Base-by-base conservation (phyloP, 2,113 vertebrate species). In the Calidris pygmaea region DNA sequence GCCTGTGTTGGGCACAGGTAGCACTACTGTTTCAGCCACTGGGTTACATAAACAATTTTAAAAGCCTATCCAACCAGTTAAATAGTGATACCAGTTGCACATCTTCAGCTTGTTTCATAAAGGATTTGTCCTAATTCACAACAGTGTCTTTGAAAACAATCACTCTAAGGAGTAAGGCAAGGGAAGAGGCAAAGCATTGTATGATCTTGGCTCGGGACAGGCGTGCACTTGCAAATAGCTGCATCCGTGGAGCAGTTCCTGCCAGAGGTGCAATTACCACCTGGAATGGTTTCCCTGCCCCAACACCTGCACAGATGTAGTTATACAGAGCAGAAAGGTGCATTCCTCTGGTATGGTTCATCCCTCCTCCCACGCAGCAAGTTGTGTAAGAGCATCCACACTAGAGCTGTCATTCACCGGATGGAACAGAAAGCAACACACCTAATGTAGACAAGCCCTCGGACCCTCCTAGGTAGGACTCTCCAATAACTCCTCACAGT, bases 331-430 rank as follows among this genome's bases (percentile, higher is more conserved):
- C 43, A 72, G 23, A 91, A 96, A 72, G 66, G 62, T 62, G 53
- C 48, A 94, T 92, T 89, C 62, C 89, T 60, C 89, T 93, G 66
- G 26, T 32, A 62, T 32, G 79, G 26, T 32, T 91, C 65, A 55
- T 39, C 41, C 41, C 23, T 53, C 59, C 73, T 83, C 91, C 92
- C 79, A 90, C 26, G 0, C 82, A 93, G 62, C n/a, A 87, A 82
- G 35, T 82, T 96, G 83, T 81, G 83, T 59, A 93, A 96, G 47
- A 86, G 39, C 55, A 94, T 84, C 73, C 34, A 41, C 39, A 41
- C 41, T 21, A 77, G 50, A 92, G 63, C 48, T 67, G 39, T 48
- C 70, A 71, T 26, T 56, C 58, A 58, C 81, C 16, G 30, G 45
- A 77, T 87, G 60, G 73, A 82, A 91, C n/a, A n/a, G 78, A 89